Conservation (phyloP, 2,113 vertebrate species). For the Hystrix cristata region DNA sequence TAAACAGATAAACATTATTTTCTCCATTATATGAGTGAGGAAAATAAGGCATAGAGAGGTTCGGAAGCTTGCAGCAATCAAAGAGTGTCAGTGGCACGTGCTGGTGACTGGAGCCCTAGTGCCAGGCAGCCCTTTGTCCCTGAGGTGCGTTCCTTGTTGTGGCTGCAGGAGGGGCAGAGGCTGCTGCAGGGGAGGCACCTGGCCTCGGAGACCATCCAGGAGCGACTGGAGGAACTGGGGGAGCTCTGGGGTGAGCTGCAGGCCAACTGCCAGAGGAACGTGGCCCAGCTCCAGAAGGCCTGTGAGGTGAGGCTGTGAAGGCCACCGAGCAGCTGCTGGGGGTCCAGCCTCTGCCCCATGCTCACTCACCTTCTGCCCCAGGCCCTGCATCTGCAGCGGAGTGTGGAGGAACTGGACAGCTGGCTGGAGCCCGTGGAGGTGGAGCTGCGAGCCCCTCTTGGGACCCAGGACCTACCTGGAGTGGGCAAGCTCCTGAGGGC, state of each 20-base stretch:
- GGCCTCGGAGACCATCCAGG: slow-evolving; percentile 88
- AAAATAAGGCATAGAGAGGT: neutral
- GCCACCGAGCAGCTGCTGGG: accelerated
- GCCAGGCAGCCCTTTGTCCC: neutral
- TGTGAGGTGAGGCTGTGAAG: slow-evolving; percentile 87
- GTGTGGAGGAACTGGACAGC: slow-evolving; percentile 90
- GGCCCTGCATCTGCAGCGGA: slow-evolving; percentile 91
- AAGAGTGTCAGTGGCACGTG: neutral
- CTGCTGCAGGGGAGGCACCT: slow-evolving; percentile 87
- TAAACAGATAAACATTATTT: neutral
- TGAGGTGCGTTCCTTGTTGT: neutral
- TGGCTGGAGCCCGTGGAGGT: slow-evolving; percentile 90
- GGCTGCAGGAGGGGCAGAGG: slow-evolving; percentile 91
- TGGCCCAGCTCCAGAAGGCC: slow-evolving; percentile 89
- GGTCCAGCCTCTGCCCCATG: accelerated
- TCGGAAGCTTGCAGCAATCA: neutral
- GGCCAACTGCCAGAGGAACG: slow-evolving; percentile 91
- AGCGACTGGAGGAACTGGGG: slow-evolving; percentile 90
- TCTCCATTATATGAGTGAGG: neutral
- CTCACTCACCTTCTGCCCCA: slow-evolving; percentile 64
- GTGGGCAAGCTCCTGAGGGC: slow-evolving; percentile 89
- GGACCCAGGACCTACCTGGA: slow-evolving; percentile 86
- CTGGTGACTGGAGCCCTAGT: neutral
- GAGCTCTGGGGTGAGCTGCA: slow-evolving; percentile 91
- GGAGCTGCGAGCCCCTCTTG: slow-evolving; percentile 86